Evolutionary conservation across 2,888 invertebrate species (phyloP).

Genomic region (Glaucopsyche alexis): DNA sequence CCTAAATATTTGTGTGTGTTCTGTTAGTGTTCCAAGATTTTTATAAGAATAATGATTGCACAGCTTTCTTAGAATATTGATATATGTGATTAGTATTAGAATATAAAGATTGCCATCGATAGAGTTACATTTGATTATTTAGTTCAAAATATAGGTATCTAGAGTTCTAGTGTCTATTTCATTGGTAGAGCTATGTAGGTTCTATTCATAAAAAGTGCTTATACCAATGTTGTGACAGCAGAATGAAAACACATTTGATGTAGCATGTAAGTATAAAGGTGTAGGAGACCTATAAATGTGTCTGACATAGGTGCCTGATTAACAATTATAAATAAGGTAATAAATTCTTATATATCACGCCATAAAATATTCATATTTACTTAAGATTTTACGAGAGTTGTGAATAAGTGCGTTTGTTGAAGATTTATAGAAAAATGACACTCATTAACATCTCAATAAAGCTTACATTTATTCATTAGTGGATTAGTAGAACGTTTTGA

Average conservation of each 20-base stretch:
- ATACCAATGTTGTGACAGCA: not conserved
- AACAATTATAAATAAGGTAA: constrained; percentile 32
- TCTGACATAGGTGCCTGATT: constrained; percentile 12
- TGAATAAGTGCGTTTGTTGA: constrained; percentile 34
- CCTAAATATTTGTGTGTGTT: no score
- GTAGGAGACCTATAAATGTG: no score
- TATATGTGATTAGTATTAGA: not conserved
- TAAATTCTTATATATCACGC: constrained; percentile 34
- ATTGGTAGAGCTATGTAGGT: not conserved
- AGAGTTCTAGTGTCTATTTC: not conserved
- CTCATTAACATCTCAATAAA: constrained; percentile 38
- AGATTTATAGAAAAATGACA: constrained; percentile 35
- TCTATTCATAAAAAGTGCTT: not conserved
- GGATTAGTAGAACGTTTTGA: constrained; percentile 44
- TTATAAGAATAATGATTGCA: not conserved
- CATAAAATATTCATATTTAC: constrained; percentile 42
- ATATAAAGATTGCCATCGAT: not conserved
- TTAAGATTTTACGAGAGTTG: constrained; percentile 39
- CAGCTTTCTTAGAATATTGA: no score
- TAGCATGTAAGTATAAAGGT: not conserved
- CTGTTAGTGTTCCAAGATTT: not conserved
- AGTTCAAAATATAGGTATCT: not conserved
- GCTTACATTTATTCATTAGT: constrained; percentile 35
- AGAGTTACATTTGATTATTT: not conserved
- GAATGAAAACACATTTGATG: not conserved